A percentile compares a stretch with the other conserved stretches of the same genome.
phyloP scores from a whole-genome alignment of 2,888 invertebrate species.

The Protophormia terraenovae region DNA sequence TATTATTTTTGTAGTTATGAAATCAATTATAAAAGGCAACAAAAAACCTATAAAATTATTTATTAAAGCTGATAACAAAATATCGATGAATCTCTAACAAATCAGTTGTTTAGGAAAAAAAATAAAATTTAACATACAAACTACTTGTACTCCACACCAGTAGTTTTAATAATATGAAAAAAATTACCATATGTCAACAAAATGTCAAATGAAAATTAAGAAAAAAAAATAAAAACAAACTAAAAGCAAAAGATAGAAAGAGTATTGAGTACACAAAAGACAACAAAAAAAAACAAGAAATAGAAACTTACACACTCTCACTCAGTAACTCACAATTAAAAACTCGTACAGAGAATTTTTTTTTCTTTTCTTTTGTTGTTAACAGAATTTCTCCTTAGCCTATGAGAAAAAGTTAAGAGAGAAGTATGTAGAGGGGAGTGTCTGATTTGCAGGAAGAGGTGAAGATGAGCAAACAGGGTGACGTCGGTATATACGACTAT shows the following conservation, averaged over 20 bases:
- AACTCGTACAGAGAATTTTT: background rate
- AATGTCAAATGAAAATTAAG: slow-evolving; percentile 12
- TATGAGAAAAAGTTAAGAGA: background rate
- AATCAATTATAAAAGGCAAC: background rate
- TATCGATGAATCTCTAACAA: background rate
- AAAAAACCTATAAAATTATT: background rate
- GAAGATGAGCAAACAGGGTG: slow-evolving; percentile 5
- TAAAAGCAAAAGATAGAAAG: background rate
- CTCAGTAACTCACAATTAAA: background rate
- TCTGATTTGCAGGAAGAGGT: background rate
- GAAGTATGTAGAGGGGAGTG: background rate
- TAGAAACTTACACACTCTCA: background rate
- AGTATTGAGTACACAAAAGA: background rate
- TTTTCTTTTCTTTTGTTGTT: too few species aligned
- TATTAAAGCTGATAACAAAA: background rate
- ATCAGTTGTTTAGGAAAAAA: background rate
- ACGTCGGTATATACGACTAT: background rate
- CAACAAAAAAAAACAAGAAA: background rate
- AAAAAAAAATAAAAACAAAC: background rate
- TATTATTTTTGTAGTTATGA: background rate
- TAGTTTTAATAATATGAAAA: background rate
- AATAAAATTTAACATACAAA: background rate
- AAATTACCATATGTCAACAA: slow-evolving; percentile 31
- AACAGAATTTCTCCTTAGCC: background rate
- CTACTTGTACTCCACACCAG: background rate